Evolutionary conservation across 2,888 invertebrate species (phyloP), one percentile per base, ranked within the genome.

Genomic region (Lomographa bimaculata): DNA sequence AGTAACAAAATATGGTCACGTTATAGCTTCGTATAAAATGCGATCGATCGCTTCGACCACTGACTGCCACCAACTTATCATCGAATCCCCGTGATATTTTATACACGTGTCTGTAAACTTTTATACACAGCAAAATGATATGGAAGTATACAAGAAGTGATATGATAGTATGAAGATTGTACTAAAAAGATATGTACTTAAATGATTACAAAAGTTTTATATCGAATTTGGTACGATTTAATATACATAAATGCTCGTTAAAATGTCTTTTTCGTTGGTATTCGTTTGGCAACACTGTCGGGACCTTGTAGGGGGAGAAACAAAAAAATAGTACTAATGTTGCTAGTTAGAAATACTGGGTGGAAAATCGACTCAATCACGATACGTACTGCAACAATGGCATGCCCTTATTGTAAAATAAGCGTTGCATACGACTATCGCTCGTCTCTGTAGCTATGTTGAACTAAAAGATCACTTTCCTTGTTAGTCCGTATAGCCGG

Each of bases 341-440:
- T 70, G 60, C 61, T 50, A 58, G 56, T 51, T 43, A 39, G 14
- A 58, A 54, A 55, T 56, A 47, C 50, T 32, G 28, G 41, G 39
- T 50, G 38, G 47, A 43, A 57, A 55, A 67, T 77, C 69, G 87
- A 87, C 86, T 85, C 85, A 75, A 76, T 79, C 87, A 86, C 87
- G 85, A 86, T 76, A 74, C 79, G 89, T 89, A 89, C 84, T 89
- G 87, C 89, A 89, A 87, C 87, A 73, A 79, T 72, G 81, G 80
- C 78, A 76, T 70, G 76, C 82, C 84, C 87, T 84, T 87, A 87
- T 89, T 65, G 79, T 82, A 84, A 81, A 89, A 89, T 89, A 89
- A 89, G 89, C 86, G 89, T 89, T 89, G 89, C 87, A 89, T 89
- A 89, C 89, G 81, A 73, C 57, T 64, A 78, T 85, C 85, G 86